phyloP scores from a whole-genome alignment of 1,140 invertebrate genomes.

The Ylistrum balloti region DNA sequence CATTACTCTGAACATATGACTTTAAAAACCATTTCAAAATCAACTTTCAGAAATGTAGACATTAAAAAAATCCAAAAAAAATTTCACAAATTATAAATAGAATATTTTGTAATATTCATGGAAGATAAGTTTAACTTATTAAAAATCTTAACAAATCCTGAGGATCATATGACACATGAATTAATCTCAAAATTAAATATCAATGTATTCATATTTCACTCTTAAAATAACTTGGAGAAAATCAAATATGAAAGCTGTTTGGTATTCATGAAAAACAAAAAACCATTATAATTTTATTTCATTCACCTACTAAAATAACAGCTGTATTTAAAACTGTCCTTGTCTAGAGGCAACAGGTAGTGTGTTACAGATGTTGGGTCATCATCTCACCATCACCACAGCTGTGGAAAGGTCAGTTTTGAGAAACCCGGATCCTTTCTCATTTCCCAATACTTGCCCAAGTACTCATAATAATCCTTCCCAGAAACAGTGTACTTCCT shows the following conservation, averaged over 20 bases:
- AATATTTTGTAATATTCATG: too few relatives aligned
- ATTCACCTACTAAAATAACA: neutral
- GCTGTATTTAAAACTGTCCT: neutral
- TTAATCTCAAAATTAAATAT: neutral
- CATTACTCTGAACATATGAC: neutral
- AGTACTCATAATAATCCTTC: constrained; percentile 87
- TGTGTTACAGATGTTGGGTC: too few relatives aligned
- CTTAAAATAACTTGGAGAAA: too few relatives aligned
- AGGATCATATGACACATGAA: neutral
- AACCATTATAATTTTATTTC: neutral
- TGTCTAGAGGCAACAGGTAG: neutral
- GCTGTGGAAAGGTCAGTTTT: constrained; percentile 81
- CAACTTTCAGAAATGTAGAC: too few relatives aligned
- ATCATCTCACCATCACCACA: constrained; percentile 79
- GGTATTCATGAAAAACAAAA: neutral
- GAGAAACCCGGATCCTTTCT: constrained; percentile 85
- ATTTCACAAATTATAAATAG: too few relatives aligned
- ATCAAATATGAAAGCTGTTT: too few relatives aligned
- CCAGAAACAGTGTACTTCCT: constrained; percentile 79
- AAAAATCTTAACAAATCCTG: neutral
- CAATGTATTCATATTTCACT: neutral
- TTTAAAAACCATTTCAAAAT: neutral
- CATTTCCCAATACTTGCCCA: constrained; percentile 85
- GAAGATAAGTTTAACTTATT: neutral
- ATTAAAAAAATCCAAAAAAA: too few relatives aligned